Evolutionary conservation across 1,140 invertebrate species (phyloP).

Genomic region (Asbolus verrucosus): DNA sequence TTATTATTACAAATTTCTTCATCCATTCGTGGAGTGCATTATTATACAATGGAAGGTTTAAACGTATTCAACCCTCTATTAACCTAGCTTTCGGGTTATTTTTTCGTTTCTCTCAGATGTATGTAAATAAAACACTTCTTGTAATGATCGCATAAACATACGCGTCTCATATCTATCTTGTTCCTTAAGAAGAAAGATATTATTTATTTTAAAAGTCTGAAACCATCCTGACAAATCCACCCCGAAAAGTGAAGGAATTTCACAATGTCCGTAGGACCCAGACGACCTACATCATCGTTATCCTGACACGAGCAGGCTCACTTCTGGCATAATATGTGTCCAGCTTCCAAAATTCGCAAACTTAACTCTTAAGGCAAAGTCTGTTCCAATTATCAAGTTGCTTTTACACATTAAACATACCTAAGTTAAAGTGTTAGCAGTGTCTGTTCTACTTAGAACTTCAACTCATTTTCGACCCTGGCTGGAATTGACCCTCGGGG

Average conservation of each 20-base stretch:
- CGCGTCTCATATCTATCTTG: no score
- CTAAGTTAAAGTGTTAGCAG: conserved; percentile 11
- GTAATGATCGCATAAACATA: no score
- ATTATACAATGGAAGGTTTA: no score
- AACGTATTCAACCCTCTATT: no score
- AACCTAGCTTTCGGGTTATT: no score
- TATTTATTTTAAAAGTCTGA: no score
- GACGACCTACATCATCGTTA: conserved; percentile 18
- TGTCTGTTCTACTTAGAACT: conserved; percentile 6
- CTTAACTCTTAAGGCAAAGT: conserved; percentile 28
- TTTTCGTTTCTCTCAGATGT: no score
- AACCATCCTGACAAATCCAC: not conserved
- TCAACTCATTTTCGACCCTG: conserved; percentile 4
- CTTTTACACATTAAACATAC: conserved; percentile 19
- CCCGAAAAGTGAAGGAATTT: not conserved
- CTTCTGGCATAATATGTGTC: conserved; percentile 2
- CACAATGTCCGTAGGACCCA: not conserved
- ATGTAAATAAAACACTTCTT: no score
- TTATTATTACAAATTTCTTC: no score
- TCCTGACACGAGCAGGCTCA: conserved; percentile 29
- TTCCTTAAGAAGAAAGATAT: no score
- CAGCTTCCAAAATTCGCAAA: conserved; percentile 14
- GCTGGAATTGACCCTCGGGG: conserved; percentile 27
- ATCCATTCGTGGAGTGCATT: no score
- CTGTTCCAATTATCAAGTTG: conserved; percentile 16